Evolutionary conservation across 2,797 vertebrate species (phyloP).

Genomic region (Novumbra hubbsi): DNA sequence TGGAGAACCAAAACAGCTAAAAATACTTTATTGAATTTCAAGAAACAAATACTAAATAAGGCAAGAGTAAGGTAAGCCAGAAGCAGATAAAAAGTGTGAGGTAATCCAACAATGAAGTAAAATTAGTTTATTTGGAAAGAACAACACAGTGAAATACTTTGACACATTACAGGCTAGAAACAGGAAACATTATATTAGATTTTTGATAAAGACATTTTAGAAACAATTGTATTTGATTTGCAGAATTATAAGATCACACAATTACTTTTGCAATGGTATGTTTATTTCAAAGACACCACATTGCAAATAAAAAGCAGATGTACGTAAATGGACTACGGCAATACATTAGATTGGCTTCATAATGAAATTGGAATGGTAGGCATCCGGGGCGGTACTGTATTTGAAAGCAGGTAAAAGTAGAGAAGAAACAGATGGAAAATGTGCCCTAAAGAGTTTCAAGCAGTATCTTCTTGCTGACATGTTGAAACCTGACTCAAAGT

Average conservation of each 20-base stretch:
- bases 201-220: slow-evolving; percentile 21
- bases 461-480: too few relatives aligned
- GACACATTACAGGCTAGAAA: slow-evolving; percentile 29
- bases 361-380: too few relatives aligned
- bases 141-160: slow-evolving; percentile 26
- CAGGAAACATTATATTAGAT: slow-evolving; percentile 38
- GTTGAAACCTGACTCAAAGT: too few relatives aligned
- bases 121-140: slow-evolving; percentile 13
- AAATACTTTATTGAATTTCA: slow-evolving; percentile 41
- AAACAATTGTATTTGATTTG: slow-evolving; percentile 25
- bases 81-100: slow-evolving; percentile 1
- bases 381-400: too few relatives aligned
- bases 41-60: slow-evolving; percentile 21
- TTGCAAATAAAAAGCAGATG: neutral
- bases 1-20: slow-evolving; percentile 33
- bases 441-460: too few relatives aligned
- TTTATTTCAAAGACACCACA: neutral
- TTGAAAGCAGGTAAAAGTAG: too few relatives aligned
- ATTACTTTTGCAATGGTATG: neutral
- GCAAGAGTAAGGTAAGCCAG: slow-evolving; percentile 13
- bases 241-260: slow-evolving; percentile 5
- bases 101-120: slow-evolving; percentile 20
- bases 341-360: neutral
- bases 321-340: neutral
- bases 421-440: too few relatives aligned